Evolutionary conservation across 1,140 invertebrate genomes (phyloP), one percentile per base, ranked within the genome.

Genomic region (Mesaphorura yosii): DNA sequence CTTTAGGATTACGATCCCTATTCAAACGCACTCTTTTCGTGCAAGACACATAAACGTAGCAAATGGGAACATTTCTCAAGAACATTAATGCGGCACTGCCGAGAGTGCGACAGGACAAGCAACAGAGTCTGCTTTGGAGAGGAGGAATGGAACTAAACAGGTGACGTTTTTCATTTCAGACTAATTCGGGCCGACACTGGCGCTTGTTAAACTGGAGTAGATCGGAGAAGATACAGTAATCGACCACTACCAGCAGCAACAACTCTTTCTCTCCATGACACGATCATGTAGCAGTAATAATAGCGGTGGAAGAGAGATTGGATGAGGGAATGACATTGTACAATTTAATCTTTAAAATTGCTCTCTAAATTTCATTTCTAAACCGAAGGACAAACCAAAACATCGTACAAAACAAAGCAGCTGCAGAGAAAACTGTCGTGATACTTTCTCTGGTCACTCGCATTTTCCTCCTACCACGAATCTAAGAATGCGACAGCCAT

Each of bases 271-370:
- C n/a, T n/a, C n/a, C n/a, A n/a, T n/a, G n/a, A n/a, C n/a, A n/a
- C n/a, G n/a, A n/a, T n/a, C n/a, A n/a, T n/a, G n/a, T n/a, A n/a
- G n/a, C n/a, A n/a, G n/a, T n/a, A n/a, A n/a, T 29, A 22, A 42
- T 34, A 55, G 41, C 42, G 37, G 47, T 50, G 54, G 37, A 58
- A 55, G 42, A 46, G 44, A 44, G 46, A 52, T 31, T 45, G 49
- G n/a, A 34, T n/a, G 38, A 49, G 26, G 47, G 31, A 17, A 31
- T 25, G 48, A 40, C 41, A 7, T 34, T 51, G 42, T 59, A 59
- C 53, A 55, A 55, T 59, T 59, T 56, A 59, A 59, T 59, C 58
- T 53, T 58, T 53, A 59, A 59, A 59, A 59, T 52, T 55, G 53
- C 58, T 53, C 57, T 59, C 44, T 56, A 59, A 59, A 59, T 59